Base-by-base conservation (phyloP, 2,888 invertebrate genomes). In the Melieria crassipennis region DNA sequence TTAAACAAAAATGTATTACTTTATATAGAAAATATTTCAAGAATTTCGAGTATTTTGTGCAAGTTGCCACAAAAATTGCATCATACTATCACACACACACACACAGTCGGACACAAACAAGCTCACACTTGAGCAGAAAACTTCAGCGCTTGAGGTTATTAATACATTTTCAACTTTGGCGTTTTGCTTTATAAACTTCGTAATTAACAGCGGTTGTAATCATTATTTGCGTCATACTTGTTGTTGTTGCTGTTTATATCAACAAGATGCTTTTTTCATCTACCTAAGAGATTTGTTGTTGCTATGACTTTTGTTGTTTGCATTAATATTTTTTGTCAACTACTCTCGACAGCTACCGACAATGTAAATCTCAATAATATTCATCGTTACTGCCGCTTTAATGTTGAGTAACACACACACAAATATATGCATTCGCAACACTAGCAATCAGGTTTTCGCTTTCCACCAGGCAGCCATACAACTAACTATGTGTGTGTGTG, bases 341-440 rank as follows among this genome's bases (percentile, higher is more conserved):
- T 11, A 55, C 9, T 50, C 3, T 50, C 11, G n/a, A 55, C 11
- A 52, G 65, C 52, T 65, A 55, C 43, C 45, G 6, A 55, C 55
- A 46, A 55, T 55, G 6, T 65, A 65, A 65, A 65, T 65, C 65
- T 11, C 43, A 55, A 65, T 45, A 55, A 11, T 52, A 65, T 43
- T 43, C 42, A 55, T 52, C 55, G 45, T 55, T 43, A 65, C 45
- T 43, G 42, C 42, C 52, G 48, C 45, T 52, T 65, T 55, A 65
- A 43, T 65, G 64, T 52, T 52, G 50, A 50, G 52, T 10, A 65
- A 43, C 43, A 6, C 42, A 45, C 55, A n/a, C n/a, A 42, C 61
- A 61, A 61, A 43, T 45, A 30, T 11, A 61, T 45, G 61, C 45
- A 45, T 2, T 11, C 11, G 45, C 48, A 62, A 62, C 42, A 62